phyloP scores from a whole-genome alignment of 2,113 vertebrate genomes.

The Planiliza haematocheilus region DNA sequence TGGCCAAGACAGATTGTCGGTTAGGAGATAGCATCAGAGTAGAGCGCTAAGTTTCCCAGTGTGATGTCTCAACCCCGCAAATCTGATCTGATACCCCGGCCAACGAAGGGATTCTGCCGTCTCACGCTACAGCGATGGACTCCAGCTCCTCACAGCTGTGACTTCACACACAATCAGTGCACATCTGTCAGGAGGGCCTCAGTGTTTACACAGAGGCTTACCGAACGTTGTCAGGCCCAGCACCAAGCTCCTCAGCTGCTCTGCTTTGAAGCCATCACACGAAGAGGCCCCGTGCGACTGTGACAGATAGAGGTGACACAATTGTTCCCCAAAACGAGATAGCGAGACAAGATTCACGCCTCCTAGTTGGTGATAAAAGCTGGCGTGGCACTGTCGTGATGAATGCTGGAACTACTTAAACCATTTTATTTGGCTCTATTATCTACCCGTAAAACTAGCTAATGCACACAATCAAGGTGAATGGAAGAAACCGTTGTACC shows the following conservation, averaged over 20 bases:
- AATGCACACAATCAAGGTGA: not conserved
- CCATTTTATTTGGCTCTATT: not conserved
- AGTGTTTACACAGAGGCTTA: conserved; percentile 68
- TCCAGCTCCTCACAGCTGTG: conserved; percentile 57
- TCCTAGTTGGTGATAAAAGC: conserved; percentile 44
- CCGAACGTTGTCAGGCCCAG: conserved; percentile 33
- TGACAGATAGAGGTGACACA: conserved; percentile 54
- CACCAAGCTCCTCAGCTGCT: conserved; percentile 32
- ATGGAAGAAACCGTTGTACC: not conserved
- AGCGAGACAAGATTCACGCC: too few relatives aligned
- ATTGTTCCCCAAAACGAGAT: conserved; percentile 63
- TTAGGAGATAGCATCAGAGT: conserved; percentile 47
- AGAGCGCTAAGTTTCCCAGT: conserved; percentile 33
- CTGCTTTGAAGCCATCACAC: conserved; percentile 67
- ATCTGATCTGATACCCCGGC: conserved; percentile 26
- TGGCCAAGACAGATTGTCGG: not conserved
- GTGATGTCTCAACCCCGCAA: conserved; percentile 4
- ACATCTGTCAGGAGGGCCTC: conserved; percentile 71
- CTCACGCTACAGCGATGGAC: conserved; percentile 62
- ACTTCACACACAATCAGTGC: conserved; percentile 54
- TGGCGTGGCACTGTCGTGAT: conserved; percentile 8
- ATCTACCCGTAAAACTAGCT: not conserved
- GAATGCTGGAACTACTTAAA: not conserved
- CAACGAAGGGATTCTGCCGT: conserved; percentile 9
- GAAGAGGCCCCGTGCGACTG: conserved; percentile 40